Conservation (phyloP, 2,888 invertebrate genomes). For the Lithosia quadra region DNA sequence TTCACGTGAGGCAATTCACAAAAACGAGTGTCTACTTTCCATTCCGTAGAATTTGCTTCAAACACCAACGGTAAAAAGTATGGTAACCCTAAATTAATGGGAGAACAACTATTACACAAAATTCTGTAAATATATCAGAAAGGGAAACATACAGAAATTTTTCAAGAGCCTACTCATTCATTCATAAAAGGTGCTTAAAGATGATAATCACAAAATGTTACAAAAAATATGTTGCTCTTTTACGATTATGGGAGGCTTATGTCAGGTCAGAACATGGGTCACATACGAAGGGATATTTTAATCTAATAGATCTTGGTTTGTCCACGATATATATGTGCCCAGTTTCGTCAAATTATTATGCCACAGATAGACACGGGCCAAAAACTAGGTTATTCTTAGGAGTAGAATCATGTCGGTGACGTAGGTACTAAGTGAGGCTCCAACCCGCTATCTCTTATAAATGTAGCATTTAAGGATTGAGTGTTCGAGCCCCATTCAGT, state of each 20-base stretch:
- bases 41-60: conserved; percentile 49
- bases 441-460: too few relatives aligned
- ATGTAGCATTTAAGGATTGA: too few relatives aligned
- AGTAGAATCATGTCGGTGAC: too few relatives aligned
- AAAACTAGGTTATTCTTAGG: too few relatives aligned
- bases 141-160: neutral
- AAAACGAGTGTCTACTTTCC: conserved; percentile 60
- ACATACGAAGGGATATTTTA: neutral
- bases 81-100: conserved; percentile 61
- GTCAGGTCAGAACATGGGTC: neutral
- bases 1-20: conserved; percentile 64
- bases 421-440: too few relatives aligned
- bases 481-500: too few relatives aligned
- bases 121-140: neutral
- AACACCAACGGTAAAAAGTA: conserved; percentile 72
- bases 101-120: neutral
- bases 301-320: neutral
- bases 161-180: neutral
- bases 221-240: neutral
- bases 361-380: too few relatives aligned
- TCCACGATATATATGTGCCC: too few relatives aligned
- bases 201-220: neutral
- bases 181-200: neutral
- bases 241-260: neutral
- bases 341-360: too few relatives aligned